A percentile compares a stretch with the other conserved stretches of the same genome.
phyloP scores from a whole-genome alignment of 2,113 vertebrate species.

The Okapia johnstoni region DNA sequence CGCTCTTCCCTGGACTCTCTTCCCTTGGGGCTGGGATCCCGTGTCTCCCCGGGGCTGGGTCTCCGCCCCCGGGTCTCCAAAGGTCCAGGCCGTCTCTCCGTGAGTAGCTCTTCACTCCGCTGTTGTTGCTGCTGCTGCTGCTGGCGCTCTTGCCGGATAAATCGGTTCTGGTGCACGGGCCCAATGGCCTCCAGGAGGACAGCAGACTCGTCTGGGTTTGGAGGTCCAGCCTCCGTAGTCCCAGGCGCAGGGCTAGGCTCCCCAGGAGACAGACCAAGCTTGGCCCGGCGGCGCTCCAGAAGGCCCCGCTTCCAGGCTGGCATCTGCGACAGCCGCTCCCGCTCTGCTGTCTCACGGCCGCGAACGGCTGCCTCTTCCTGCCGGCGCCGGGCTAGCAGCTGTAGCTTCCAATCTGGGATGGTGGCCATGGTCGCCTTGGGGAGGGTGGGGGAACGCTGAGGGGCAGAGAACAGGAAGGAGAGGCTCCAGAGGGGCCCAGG shows the following conservation, averaged over 20 bases:
- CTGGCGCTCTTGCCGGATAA: slow-evolving; percentile 82
- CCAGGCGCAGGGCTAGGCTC: slow-evolving; percentile 50
- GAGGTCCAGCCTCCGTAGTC: slow-evolving; percentile 50
- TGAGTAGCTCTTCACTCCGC: slow-evolving; percentile 54
- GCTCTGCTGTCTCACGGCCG: slow-evolving; percentile 84
- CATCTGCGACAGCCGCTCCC: slow-evolving; percentile 87
- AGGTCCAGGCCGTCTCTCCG: slow-evolving; percentile 65
- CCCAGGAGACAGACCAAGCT: slow-evolving; percentile 78
- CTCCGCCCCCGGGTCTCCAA: slow-evolving; percentile 53
- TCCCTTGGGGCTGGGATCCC: slow-evolving; percentile 61
- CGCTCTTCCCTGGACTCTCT: slow-evolving; percentile 53
- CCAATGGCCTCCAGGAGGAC: slow-evolving; percentile 84
- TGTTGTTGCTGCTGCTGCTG: slow-evolving; percentile 69
- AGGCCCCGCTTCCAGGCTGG: slow-evolving; percentile 92
- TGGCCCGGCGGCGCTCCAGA: slow-evolving; percentile 86
- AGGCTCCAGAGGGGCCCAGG: not conserved
- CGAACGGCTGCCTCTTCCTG: slow-evolving; percentile 86
- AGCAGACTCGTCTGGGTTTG: slow-evolving; percentile 63
- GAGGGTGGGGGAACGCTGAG: not conserved
- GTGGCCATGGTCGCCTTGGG: slow-evolving; percentile 68
- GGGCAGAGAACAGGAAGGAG: slow-evolving; percentile 30
- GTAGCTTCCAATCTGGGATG: slow-evolving; percentile 91
- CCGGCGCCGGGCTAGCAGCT: slow-evolving; percentile 87
- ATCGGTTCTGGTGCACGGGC: slow-evolving; percentile 87
- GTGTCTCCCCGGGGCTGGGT: slow-evolving; percentile 16